Evolutionary conservation across 2,797 vertebrate genomes (phyloP).

Genomic region (Sorex maritimensis): DNA sequence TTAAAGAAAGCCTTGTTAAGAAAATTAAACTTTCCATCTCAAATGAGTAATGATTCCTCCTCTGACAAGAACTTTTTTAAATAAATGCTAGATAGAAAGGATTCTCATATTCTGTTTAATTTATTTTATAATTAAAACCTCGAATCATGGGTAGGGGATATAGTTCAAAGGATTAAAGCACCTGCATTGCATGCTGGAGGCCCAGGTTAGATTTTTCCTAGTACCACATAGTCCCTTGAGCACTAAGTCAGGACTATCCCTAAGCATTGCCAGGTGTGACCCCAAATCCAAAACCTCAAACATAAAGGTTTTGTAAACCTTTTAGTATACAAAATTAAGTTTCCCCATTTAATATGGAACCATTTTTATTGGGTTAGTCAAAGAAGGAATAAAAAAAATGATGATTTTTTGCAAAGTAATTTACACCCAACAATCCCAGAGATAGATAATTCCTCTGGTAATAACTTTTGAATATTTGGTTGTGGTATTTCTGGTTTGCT

Average conservation of each 20-base stretch:
- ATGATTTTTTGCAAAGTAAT: neutral
- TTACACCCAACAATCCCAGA: neutral
- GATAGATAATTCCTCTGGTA: neutral
- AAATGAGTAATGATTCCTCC: neutral
- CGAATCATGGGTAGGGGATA: neutral
- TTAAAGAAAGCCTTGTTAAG: neutral
- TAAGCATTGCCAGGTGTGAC: too few relatives aligned
- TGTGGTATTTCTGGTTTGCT: constrained; percentile 7
- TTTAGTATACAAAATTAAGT: too few relatives aligned
- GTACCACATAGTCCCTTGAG: too few relatives aligned
- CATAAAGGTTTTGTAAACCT: too few relatives aligned
- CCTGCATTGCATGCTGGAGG: too few relatives aligned
- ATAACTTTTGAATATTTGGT: neutral
- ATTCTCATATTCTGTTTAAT: neutral
- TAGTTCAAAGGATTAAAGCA: too few relatives aligned
- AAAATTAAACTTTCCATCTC: constrained; percentile 7
- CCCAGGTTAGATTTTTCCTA: too few relatives aligned
- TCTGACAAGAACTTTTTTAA: constrained; percentile 29
- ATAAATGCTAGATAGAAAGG: neutral
- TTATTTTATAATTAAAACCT: neutral
- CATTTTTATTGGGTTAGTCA: neutral
- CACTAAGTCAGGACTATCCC: too few relatives aligned
- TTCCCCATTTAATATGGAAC: too few relatives aligned
- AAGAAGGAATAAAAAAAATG: neutral
- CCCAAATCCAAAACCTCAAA: too few relatives aligned